A percentile compares a stretch with the other conserved stretches of the same genome.
phyloP scores from a whole-genome alignment of 1,140 invertebrate genomes.

The Micrasema longulum region DNA sequence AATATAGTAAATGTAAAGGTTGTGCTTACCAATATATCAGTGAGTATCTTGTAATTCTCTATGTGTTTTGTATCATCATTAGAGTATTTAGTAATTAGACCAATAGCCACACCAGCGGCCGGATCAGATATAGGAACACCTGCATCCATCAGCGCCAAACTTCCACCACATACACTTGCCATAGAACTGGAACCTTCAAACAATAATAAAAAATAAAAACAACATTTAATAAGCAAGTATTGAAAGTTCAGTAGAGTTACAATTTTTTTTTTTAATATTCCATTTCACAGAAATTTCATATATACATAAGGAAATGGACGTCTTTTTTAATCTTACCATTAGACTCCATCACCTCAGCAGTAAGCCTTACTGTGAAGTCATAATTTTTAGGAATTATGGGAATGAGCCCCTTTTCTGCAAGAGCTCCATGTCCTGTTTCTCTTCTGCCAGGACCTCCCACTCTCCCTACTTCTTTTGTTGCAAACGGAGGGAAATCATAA shows the following conservation, averaged over 20 bases:
- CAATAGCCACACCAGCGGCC: constrained; percentile 96
- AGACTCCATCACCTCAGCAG: constrained; percentile 96
- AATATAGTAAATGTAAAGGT: too few relatives aligned
- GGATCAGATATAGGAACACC: constrained; percentile 85
- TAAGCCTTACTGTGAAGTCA: constrained; percentile 92
- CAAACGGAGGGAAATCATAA: constrained; percentile 98
- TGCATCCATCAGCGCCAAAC: constrained; percentile 95
- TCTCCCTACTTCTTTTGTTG: constrained; percentile 91
- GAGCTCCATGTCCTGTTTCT: constrained; percentile 92
- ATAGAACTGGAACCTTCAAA: constrained; percentile 92
- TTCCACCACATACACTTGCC: constrained; percentile 97
- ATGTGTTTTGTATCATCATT: constrained; percentile 72
- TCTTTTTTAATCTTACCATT: constrained; percentile 76
- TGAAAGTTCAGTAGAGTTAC: too few relatives aligned
- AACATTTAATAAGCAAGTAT: too few relatives aligned
- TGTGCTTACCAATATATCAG: constrained; percentile 93
- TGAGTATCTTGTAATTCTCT: constrained; percentile 86
- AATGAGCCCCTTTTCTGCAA: constrained; percentile 91
- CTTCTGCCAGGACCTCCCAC: constrained; percentile 78
- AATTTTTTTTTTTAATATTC: too few relatives aligned
- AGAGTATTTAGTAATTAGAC: constrained; percentile 79
- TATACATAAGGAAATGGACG: too few relatives aligned
- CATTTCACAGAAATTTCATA: too few relatives aligned
- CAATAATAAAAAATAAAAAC: too few relatives aligned
- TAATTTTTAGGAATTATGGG: constrained; percentile 86